Evolutionary conservation across 2,888 invertebrate species (phyloP), one percentile per base, ranked within the genome.

Genomic region (Pomacea canaliculata): DNA sequence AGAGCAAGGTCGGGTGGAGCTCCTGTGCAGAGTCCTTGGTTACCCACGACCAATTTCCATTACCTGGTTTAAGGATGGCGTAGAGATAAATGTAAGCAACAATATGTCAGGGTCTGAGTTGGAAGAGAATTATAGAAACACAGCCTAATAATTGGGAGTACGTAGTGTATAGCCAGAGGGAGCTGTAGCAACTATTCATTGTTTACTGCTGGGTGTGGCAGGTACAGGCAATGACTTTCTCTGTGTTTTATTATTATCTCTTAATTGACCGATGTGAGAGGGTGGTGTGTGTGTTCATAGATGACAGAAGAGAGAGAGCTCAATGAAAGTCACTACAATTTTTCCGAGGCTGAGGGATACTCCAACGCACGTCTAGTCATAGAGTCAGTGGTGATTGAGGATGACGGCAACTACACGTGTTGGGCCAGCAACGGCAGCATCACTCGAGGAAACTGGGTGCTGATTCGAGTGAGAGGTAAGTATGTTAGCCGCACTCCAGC

Each of bases 1-100:
- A 74, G 96, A 97, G 92, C 96, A 95, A 65, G 96, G 96, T 91
- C 94, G 94, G 88, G 92, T 97, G 85, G 93, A 93, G 89, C 92
- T 97, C 83, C 92, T 92, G 83, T 97, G 97, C 92, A 88, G 90
- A 77, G 94, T 94, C 74, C 88, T 92, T 81, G 95, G 95, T 86
- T 93, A 92, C 87, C 94, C 95, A 77, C 92, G 92, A 83, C 94
- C 95, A 59, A 90, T 23, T 23, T 23, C 88, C 81, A 92, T 96
- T 83, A 87, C 91, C 76, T 97, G 96, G 96, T 88, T 85, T 76
- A 92, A 93, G 89, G 83, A 85, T 68, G 81, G 78, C 18, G 48
- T 63, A 23, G 63, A 63, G 63, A 63, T 63, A n/a, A 16, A 56
- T 56, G 51, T 56, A 56, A 56, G 51, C 51, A 56, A 8, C 51